A percentile compares a stretch with the other conserved stretches of the same genome.
These are phyloP conservation scores for Jordanella pulchra DNA, from an alignment of 2,797 vertebrate genomes.

Conservation along the genomic window DNA sequence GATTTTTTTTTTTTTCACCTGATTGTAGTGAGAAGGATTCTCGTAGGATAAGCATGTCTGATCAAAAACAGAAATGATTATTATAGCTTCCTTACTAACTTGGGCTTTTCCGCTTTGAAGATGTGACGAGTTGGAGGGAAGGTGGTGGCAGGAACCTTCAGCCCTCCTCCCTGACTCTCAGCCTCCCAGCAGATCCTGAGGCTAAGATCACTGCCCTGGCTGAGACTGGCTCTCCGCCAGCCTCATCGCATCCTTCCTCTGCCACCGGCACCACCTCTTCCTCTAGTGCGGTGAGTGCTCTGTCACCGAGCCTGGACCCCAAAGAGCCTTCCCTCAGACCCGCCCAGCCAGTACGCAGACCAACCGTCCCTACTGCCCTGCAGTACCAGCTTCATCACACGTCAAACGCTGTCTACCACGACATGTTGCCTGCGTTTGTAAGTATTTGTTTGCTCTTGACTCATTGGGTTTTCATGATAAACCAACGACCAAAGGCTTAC, in stretches of 20 bases:
- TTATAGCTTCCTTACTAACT: neutral
- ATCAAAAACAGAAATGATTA: neutral
- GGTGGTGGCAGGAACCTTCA: conserved; percentile 97
- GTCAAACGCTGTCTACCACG: conserved; percentile 93
- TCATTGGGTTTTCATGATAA: neutral
- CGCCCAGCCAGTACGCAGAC: conserved; percentile 88
- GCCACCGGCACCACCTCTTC: conserved; percentile 76
- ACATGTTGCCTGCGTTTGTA: conserved; percentile 99
- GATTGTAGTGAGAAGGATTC: too few relatives aligned
- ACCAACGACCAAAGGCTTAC: neutral
- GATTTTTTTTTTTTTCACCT: neutral
- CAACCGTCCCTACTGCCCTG: conserved; percentile 82
- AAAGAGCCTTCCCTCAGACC: conserved; percentile 93
- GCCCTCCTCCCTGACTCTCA: conserved; percentile 74
- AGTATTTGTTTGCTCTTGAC: conserved; percentile 62
- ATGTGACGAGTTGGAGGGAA: conserved; percentile 99
- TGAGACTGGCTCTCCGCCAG: conserved; percentile 70
- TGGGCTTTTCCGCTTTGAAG: conserved; percentile 65
- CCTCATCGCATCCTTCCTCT: conserved; percentile 78
- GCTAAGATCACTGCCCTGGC: conserved; percentile 73
- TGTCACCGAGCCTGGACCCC: conserved; percentile 76
- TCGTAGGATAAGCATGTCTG: too few relatives aligned
- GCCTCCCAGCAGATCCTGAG: conserved; percentile 78
- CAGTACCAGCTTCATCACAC: conserved; percentile 93
- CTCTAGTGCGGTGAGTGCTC: conserved; percentile 70